These are phyloP conservation scores for Mythimna impura DNA, from an alignment of 2,888 invertebrate genomes.

Conservation along the genomic window DNA sequence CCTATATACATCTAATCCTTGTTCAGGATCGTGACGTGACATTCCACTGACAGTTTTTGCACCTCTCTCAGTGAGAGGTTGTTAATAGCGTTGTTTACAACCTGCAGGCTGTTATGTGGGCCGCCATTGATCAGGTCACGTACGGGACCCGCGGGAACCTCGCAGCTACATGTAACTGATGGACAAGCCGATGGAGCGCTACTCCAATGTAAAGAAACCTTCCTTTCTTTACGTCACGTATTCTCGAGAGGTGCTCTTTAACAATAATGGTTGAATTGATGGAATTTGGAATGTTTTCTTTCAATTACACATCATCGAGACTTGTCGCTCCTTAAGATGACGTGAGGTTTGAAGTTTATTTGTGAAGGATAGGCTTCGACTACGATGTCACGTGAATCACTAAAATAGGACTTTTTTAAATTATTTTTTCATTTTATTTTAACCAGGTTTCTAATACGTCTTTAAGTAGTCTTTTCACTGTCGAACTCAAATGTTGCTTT, in stretches of 20 bases:
- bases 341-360: constrained; percentile 67
- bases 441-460: too few relatives aligned
- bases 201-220: constrained; percentile 71
- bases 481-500: background rate
- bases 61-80: constrained; percentile 78
- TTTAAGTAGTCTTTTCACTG: too few relatives aligned
- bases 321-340: constrained; percentile 69
- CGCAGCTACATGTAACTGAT: constrained; percentile 79
- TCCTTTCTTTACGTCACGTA: constrained; percentile 86
- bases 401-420: constrained; percentile 30
- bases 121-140: constrained; percentile 87
- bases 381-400: constrained; percentile 33
- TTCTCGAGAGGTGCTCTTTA: constrained; percentile 84
- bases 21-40: constrained; percentile 70
- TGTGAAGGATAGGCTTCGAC: constrained; percentile 52
- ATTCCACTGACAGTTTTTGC: constrained; percentile 79
- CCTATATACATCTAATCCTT: constrained; percentile 33
- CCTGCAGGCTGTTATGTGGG: constrained; percentile 80
- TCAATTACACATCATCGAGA: constrained; percentile 79
- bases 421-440: constrained; percentile 8
- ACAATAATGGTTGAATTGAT: constrained; percentile 75
- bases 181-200: constrained; percentile 77
- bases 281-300: constrained; percentile 84
- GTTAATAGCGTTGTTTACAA: constrained; percentile 88
- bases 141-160: constrained; percentile 76